phyloP scores from a whole-genome alignment of 2,888 invertebrate species.

The Athrips mouffetella region DNA sequence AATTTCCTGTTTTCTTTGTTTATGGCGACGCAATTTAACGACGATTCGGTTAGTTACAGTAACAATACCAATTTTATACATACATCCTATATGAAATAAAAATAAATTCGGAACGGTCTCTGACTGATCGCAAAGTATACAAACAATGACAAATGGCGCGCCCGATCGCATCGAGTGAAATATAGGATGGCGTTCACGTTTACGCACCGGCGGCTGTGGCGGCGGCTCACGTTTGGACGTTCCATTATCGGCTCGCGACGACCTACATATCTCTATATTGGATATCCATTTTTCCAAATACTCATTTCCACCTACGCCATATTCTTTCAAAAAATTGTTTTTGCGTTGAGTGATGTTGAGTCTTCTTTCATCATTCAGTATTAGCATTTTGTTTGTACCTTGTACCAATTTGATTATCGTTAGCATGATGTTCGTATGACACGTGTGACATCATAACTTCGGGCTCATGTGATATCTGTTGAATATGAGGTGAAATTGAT shows the following conservation, averaged over 20 bases:
- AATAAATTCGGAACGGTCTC: conserved; percentile 4
- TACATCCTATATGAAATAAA: conserved; percentile 14
- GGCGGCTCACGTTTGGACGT: conserved; percentile 46
- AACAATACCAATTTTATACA: conserved; percentile 18
- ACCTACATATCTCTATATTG: conserved; percentile 47
- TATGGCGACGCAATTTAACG: conserved; percentile 31
- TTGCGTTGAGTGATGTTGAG: conserved; percentile 6
- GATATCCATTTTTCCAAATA: conserved; percentile 43
- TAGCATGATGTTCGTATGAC: conserved; percentile 3
- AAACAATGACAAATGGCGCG: conserved; percentile 22
- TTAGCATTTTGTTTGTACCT: background rate
- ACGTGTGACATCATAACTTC: conserved; percentile 37
- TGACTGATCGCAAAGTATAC: conserved; percentile 9
- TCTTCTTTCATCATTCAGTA: background rate
- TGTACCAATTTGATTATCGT: background rate
- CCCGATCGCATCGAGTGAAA: conserved; percentile 31
- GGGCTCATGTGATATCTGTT: conserved; percentile 33
- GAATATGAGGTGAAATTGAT: conserved; percentile 32
- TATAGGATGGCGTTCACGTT: conserved; percentile 43
- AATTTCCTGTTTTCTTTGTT: conserved; percentile 41
- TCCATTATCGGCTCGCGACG: conserved; percentile 49
- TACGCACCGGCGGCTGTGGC: conserved; percentile 48
- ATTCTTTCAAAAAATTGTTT: background rate
- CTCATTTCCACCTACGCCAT: conserved; percentile 25
- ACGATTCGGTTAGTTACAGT: conserved; percentile 23